Conservation (phyloP, 2,113 vertebrate genomes). For the Syngnathus floridae region DNA sequence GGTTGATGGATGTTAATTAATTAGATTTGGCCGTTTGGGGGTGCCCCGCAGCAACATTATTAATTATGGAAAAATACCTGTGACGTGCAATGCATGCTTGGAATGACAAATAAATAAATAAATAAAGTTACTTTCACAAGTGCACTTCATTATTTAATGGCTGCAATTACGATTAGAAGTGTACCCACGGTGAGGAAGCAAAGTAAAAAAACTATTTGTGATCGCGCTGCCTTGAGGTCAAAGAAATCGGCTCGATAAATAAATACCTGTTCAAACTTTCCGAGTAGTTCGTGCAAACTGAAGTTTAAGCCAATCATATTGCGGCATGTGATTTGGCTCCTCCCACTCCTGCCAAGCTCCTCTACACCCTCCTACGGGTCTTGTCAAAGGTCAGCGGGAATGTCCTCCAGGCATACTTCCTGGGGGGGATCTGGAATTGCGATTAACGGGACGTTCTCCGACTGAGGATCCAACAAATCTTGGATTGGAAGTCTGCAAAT, state of each 20-base stretch:
- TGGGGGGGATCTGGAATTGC: conserved; percentile 4
- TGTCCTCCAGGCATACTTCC: conserved; percentile 40
- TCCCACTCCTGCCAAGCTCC: conserved; percentile 23
- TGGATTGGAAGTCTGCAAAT: conserved; percentile 46
- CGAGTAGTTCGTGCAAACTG: conserved; percentile 85
- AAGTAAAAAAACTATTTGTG: not conserved
- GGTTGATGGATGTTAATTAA: conserved; percentile 5
- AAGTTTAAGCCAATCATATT: conserved; percentile 94
- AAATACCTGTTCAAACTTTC: conserved; percentile 92
- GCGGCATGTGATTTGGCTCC: conserved; percentile 47
- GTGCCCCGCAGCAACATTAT: not conserved
- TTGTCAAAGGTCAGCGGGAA: conserved; percentile 24
- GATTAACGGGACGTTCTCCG: conserved; percentile 32
- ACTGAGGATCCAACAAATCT: conserved; percentile 44
- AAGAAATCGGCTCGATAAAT: not conserved
- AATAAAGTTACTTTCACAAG: not conserved
- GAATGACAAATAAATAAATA: not conserved
- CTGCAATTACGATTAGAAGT: too few species aligned
- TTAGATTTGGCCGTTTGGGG: not conserved
- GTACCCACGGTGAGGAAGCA: not conserved
- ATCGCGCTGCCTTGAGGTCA: not conserved
- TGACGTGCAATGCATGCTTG: not conserved
- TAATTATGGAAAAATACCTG: not conserved
- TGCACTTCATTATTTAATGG: too few species aligned
- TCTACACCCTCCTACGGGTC: conserved; percentile 42